phyloP scores from a whole-genome alignment of 2,797 vertebrate species.

The Cottoperca gobio region DNA sequence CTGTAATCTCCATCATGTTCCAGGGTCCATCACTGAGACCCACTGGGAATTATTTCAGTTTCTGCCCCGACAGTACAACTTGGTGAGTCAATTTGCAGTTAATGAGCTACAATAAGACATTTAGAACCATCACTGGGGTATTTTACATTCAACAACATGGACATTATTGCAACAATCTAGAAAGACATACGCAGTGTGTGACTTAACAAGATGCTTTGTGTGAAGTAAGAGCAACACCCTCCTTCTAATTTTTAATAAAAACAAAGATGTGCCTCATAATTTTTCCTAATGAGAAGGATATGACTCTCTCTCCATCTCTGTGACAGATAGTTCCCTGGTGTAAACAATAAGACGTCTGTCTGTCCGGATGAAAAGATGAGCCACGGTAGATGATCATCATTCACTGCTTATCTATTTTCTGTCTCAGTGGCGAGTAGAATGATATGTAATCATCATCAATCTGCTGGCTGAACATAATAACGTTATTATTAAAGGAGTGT shows the following conservation, averaged over 20 bases:
- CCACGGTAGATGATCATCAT: constrained; percentile 50
- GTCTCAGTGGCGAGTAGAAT: constrained; percentile 63
- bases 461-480: constrained; percentile 67
- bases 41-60: neutral
- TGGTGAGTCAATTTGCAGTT: neutral
- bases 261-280: constrained; percentile 35
- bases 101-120: neutral
- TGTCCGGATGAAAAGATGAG: constrained; percentile 57
- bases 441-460: constrained; percentile 74
- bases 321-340: constrained; percentile 48
- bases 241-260: constrained; percentile 33
- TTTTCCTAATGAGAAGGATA: constrained; percentile 55
- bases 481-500: constrained; percentile 67
- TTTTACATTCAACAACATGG: neutral
- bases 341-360: constrained; percentile 43
- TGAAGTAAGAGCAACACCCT: neutral
- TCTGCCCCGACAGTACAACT: neutral
- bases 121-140: neutral
- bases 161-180: neutral
- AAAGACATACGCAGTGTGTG: too few species aligned
- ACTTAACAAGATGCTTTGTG: constrained; percentile 9
- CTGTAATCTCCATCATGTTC: neutral
- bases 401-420: constrained; percentile 69
- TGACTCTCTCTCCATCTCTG: constrained; percentile 18
- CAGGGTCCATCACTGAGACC: neutral